phyloP scores from a whole-genome alignment of 2,888 invertebrate genomes.

The Tolmerus cingulatus region DNA sequence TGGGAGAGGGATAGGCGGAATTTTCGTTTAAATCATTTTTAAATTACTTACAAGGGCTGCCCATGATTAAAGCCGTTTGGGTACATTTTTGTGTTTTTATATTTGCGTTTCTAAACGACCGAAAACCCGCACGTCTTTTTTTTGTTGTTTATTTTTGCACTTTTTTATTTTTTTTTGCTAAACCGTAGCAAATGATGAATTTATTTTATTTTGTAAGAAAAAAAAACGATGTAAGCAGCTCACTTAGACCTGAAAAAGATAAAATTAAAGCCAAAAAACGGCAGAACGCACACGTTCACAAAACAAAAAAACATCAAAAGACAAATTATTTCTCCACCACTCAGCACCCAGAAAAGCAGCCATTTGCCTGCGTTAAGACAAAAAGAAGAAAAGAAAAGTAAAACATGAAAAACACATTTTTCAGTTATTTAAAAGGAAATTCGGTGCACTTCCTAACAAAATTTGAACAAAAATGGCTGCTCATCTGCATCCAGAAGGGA shows the following conservation, averaged over 20 bases:
- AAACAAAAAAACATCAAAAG: neutral
- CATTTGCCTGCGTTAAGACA: neutral
- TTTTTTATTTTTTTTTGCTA: neutral
- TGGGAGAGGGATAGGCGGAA: neutral
- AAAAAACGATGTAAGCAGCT: constrained; percentile 1
- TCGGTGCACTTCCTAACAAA: too few relatives aligned
- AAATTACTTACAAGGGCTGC: constrained; percentile 42
- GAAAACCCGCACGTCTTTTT: neutral
- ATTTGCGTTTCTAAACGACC: neutral
- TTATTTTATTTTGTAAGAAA: neutral
- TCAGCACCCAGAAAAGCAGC: neutral
- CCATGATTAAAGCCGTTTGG: constrained; percentile 42
- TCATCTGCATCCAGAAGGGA: neutral
- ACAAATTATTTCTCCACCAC: neutral
- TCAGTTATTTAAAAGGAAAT: too few relatives aligned
- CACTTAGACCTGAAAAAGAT: constrained; percentile 4
- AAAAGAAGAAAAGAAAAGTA: neutral
- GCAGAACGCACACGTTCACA: neutral
- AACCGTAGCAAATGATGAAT: neutral
- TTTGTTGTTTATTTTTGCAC: neutral
- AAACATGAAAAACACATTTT: neutral
- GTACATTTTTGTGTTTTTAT: constrained; percentile 11
- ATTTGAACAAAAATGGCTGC: constrained; percentile 6
- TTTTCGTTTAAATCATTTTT: too few relatives aligned
- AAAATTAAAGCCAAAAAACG: neutral